These are phyloP conservation scores for Lasioglossum figueresi DNA, from an alignment of 2,888 invertebrate genomes.

Conservation along the genomic window DNA sequence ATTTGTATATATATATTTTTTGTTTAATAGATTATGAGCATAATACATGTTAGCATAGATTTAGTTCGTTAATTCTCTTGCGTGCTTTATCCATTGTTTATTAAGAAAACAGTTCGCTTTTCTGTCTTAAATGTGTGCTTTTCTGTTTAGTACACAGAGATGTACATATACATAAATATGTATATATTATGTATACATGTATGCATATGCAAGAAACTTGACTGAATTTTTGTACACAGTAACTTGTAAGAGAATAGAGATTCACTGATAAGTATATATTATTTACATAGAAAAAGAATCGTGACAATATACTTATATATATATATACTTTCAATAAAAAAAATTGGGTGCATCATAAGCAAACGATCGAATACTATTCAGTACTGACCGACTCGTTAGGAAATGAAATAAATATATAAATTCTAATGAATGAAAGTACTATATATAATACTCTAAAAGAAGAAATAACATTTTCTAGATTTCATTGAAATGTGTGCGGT, in stretches of 20 bases:
- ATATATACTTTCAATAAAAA: slow-evolving; percentile 41
- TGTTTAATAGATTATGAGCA: slow-evolving; percentile 59
- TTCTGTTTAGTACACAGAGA: slow-evolving; percentile 11
- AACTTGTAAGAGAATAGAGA: slow-evolving; percentile 40
- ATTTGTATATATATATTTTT: slow-evolving; percentile 68
- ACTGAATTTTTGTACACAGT: slow-evolving; percentile 22
- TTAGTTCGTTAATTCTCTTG: slow-evolving; percentile 60
- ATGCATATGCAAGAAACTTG: slow-evolving; percentile 15
- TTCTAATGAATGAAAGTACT: slow-evolving; percentile 47
- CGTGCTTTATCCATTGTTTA: slow-evolving; percentile 49
- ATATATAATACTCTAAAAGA: slow-evolving; percentile 50
- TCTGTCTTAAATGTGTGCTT: slow-evolving; percentile 29
- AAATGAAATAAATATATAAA: slow-evolving; percentile 42
- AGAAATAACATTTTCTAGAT: slow-evolving; percentile 46
- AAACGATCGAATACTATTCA: slow-evolving; percentile 38
- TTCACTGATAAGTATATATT: slow-evolving; percentile 32
- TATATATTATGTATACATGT: slow-evolving; percentile 2
- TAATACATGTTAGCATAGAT: slow-evolving; percentile 60
- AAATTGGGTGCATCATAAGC: slow-evolving; percentile 45
- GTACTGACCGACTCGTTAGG: slow-evolving; percentile 25
- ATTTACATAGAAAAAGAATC: slow-evolving; percentile 42
- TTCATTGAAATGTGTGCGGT: slow-evolving; percentile 47
- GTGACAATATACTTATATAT: slow-evolving; percentile 18
- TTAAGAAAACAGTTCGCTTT: slow-evolving; percentile 31
- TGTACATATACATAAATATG: slow-evolving; percentile 16